Evolutionary conservation across 2,888 invertebrate species (phyloP).

Genomic region (Ctena decussata): DNA sequence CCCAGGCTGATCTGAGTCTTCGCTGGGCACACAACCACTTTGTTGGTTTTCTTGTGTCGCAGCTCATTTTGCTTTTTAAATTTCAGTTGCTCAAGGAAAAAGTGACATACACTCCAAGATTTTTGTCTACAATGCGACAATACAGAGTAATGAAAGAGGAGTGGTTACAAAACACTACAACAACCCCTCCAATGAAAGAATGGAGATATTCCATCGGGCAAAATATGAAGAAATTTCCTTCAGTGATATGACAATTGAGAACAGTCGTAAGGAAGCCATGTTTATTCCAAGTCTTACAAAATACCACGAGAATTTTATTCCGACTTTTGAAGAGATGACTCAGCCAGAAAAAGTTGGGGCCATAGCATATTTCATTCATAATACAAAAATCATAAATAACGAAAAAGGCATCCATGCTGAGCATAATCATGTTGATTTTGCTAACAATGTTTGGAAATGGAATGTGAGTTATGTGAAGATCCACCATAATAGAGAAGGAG

Average conservation of each 20-base stretch:
- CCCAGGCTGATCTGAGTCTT: too few species aligned
- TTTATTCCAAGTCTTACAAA: conserved; percentile 86
- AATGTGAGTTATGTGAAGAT: conserved; percentile 94
- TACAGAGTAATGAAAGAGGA: conserved; percentile 80
- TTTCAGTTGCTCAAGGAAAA: conserved; percentile 43
- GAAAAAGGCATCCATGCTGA: conserved; percentile 94
- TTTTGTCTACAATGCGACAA: conserved; percentile 74
- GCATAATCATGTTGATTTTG: conserved; percentile 96
- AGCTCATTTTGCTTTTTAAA: background rate
- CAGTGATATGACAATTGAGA: conserved; percentile 72
- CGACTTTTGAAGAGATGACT: conserved; percentile 85
- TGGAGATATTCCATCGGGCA: conserved; percentile 84
- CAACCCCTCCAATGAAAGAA: conserved; percentile 84
- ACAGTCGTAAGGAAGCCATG: conserved; percentile 83
- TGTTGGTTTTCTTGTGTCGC: too few species aligned
- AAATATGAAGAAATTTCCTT: conserved; percentile 81
- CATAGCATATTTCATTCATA: conserved; percentile 92
- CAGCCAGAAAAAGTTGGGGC: conserved; percentile 92
- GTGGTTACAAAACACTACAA: conserved; percentile 86
- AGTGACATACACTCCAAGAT: conserved; percentile 61
- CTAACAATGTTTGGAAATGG: conserved; percentile 99
- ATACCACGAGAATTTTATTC: conserved; percentile 85
- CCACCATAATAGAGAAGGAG: conserved; percentile 94
- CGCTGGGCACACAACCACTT: too few species aligned
- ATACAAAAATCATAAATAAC: conserved; percentile 94